Evolutionary conservation across 2,888 invertebrate species (phyloP), one percentile per base, ranked within the genome.

Genomic region (Nomada fucata): DNA sequence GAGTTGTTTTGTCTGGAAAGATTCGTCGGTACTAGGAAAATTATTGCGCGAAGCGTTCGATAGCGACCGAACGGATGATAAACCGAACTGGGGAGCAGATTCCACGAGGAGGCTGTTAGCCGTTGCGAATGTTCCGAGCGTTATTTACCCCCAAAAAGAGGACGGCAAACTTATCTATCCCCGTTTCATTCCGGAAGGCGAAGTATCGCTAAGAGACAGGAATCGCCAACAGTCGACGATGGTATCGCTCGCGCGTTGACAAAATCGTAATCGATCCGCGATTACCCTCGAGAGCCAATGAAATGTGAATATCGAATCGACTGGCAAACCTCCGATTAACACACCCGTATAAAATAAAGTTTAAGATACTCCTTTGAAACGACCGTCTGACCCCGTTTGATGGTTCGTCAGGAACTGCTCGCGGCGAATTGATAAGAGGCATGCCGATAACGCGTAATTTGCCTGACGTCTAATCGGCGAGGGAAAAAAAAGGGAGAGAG

Each of bases 381-480:
- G 18, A 57, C 0, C 20, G 29, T 9, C 23, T 53, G 69, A 70
- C 64, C 59, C 44, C 57, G 23, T 79, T 76, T 13, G 18, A 3
- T 5, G 5, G 2, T 18, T 52, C 26, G 11, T 7, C 23, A 52
- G 52, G 36, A 59, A 76, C 13, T 64, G 42, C 71, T 59, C 9
- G 20, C n/a, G 20, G 42, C 23, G 13, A n/a, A 15, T 0, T 1
- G 57, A 70, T 55, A 55, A 47, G 13, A 44, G 20, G 47, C 36
- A 23, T 7, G 55, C 3, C 55, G 63, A 76, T 64, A 50, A 52
- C 59, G 44, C 36, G 26, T 13, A 53, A 72, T 36, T 47, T 42
- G 50, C 26, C 23, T 23, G 61, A 57, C 60, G 44, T 29, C 7
- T 23, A 26, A 42, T 5, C 44, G n/a, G n/a, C 10, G 10, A 13